phyloP scores from a whole-genome alignment of 2,888 invertebrate genomes.

The Epistrophe eligans region DNA sequence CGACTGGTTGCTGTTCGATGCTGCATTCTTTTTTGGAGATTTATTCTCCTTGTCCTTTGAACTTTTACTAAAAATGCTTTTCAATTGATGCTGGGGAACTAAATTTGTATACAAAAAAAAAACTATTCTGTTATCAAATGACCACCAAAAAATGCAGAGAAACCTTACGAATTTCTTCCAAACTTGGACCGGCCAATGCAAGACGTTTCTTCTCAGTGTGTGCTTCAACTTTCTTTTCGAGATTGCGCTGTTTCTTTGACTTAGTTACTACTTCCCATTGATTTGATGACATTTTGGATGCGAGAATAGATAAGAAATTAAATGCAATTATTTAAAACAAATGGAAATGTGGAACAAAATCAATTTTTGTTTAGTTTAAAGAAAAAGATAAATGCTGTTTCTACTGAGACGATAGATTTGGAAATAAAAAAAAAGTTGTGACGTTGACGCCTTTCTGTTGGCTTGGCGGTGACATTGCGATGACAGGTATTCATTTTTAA shows the following conservation, averaged over 20 bases:
- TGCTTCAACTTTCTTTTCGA: conserved; percentile 84
- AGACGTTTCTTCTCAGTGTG: conserved; percentile 85
- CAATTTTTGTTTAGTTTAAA: conserved; percentile 20
- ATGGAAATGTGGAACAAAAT: conserved; percentile 40
- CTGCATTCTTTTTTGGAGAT: conserved; percentile 68
- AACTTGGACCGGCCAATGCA: conserved; percentile 87
- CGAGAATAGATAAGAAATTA: conserved; percentile 23
- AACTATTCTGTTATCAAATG: background rate
- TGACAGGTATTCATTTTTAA: conserved; percentile 6
- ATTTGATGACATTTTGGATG: conserved; percentile 84
- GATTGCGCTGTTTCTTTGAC: conserved; percentile 86
- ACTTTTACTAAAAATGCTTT: conserved; percentile 87
- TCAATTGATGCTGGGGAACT: conserved; percentile 89
- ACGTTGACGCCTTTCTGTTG: conserved; percentile 71
- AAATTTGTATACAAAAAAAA: conserved; percentile 75
- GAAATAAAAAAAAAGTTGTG: conserved; percentile 53
- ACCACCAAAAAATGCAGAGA: background rate
- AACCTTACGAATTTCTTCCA: conserved; percentile 90
- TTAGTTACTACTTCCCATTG: conserved; percentile 91
- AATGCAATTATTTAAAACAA: conserved; percentile 36
- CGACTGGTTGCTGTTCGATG: conserved; percentile 64
- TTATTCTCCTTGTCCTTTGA: conserved; percentile 85
- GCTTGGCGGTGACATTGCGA: conserved; percentile 45
- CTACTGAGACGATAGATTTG: conserved; percentile 24
- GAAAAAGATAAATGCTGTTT: conserved; percentile 46